Evolutionary conservation across 2,888 invertebrate species (phyloP), one percentile per base, ranked within the genome.

Genomic region (Hirtodrosophila duncani): DNA sequence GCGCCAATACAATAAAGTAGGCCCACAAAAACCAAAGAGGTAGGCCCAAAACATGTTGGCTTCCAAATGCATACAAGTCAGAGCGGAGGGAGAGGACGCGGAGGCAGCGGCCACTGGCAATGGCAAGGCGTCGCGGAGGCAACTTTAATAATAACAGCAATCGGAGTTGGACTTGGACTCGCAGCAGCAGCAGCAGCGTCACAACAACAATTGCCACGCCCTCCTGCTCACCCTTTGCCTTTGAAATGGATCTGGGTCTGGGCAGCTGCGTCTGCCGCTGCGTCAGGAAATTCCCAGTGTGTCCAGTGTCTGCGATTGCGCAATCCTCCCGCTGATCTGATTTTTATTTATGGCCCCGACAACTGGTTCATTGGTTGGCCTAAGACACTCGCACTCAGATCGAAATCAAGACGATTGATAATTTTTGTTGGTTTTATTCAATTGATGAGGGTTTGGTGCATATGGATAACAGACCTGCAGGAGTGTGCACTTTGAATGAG

Each of bases 291-390:
- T 43, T 51, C 43, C 52, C 34, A 52, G 34, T 26, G 24, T 26
- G 24, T 16, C n/a, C 16, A n/a, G n/a, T n/a, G n/a, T n/a, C 61
- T 11, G 59, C 82, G 74, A 83, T 84, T 84, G 84, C 84, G 84
- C 84, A 84, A 84, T 84, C 68, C 79, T 74, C 79, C 77, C 74
- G 80, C 83, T 82, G 81, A 69, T 79, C 84, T 81, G 83, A 83
- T 81, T 83, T 82, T 83, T 81, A 84, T 84, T 84, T 84, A 84
- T 79, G 70, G 56, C 52, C 52, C n/a, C n/a, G n/a, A n/a, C n/a
- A n/a, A n/a, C n/a, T n/a, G n/a, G n/a, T n/a, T n/a, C n/a, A n/a
- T n/a, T n/a, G n/a, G n/a, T n/a, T n/a, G n/a, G n/a, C n/a, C n/a
- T n/a, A n/a, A n/a, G n/a, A n/a, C n/a, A n/a, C n/a, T n/a, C n/a